These are phyloP conservation scores for Parazoanthus darwini DNA, from an alignment of 92 coral and sea anemone species.

Conservation along the genomic window DNA sequence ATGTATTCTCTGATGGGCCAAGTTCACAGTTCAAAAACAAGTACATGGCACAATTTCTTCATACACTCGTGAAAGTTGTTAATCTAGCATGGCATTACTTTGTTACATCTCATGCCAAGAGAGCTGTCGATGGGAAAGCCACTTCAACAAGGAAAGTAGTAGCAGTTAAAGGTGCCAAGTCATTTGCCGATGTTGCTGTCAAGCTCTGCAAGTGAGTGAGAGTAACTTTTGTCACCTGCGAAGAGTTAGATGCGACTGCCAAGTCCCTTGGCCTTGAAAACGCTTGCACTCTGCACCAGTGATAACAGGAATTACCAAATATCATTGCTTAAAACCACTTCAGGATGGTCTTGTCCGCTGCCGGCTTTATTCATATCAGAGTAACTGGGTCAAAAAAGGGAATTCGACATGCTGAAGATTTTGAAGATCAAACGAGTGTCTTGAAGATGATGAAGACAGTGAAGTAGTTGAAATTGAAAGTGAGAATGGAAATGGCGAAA, in stretches of 20 bases:
- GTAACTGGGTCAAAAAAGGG: constrained; percentile 55
- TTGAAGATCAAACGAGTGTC: constrained; percentile 1
- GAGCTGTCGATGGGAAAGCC: constrained; percentile 56
- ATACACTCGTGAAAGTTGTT: constrained; percentile 44
- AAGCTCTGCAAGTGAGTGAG: constrained; percentile 55
- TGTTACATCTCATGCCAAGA: constrained; percentile 70
- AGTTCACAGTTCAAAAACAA: constrained; percentile 53
- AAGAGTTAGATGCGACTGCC: constrained; percentile 46
- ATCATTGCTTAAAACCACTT: constrained; percentile 64
- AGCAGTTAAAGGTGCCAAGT: constrained; percentile 50
- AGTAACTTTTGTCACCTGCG: constrained; percentile 40
- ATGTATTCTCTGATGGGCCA: constrained; percentile 69
- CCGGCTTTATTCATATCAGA: constrained; percentile 46
- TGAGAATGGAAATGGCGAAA: background rate
- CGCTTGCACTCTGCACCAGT: constrained; percentile 48
- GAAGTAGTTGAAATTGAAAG: constrained; percentile 15
- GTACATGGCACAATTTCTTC: constrained; percentile 54
- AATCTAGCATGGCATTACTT: constrained; percentile 54
- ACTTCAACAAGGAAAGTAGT: constrained; percentile 27
- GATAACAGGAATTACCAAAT: constrained; percentile 54
- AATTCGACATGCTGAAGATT: background rate
- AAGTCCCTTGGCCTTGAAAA: constrained; percentile 46
- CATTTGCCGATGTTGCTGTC: constrained; percentile 59
- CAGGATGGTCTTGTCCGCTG: constrained; percentile 47
- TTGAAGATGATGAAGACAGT: constrained; percentile 25